Conservation (phyloP, 2,113 vertebrate species). For the Protomyctophum bolini region DNA sequence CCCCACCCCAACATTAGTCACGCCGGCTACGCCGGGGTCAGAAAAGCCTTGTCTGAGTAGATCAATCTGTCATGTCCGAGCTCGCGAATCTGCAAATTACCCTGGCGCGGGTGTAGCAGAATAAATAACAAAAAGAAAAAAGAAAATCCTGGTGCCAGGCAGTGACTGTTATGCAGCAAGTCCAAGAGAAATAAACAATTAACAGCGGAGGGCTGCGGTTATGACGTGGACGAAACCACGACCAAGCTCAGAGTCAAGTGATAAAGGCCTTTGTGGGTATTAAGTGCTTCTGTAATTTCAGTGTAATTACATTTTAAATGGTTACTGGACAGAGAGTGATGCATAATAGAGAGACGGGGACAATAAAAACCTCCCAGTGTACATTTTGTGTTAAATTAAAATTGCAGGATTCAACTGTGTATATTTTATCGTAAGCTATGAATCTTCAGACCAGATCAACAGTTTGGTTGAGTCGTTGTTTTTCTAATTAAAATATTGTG, state of each 20-base stretch:
- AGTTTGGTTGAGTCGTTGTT: too few species aligned
- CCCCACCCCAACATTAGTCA: constrained; percentile 42
- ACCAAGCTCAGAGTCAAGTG: background rate
- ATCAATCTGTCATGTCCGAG: constrained; percentile 39
- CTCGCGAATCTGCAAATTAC: constrained; percentile 25
- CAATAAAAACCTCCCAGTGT: too few species aligned
- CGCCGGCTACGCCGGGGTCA: constrained; percentile 42
- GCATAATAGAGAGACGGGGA: too few species aligned
- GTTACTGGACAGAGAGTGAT: too few species aligned
- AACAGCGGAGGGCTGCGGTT: constrained; percentile 31
- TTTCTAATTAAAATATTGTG: too few species aligned
- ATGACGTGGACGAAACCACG: constrained; percentile 7
- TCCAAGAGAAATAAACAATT: constrained; percentile 24
- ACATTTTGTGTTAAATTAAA: too few species aligned
- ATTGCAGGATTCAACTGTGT: too few species aligned
- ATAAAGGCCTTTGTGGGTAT: background rate
- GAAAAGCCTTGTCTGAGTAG: constrained; percentile 46
- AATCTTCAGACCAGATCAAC: too few species aligned
- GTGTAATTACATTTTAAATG: background rate
- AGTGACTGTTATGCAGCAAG: constrained; percentile 25
- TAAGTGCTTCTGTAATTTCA: background rate
- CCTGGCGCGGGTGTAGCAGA: background rate
- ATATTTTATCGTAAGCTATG: too few species aligned
- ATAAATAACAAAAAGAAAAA: too few species aligned
- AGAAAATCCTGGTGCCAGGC: constrained; percentile 18